Percentiles rank a stretch among this genome's conserved stretches.
phyloP scores from a whole-genome alignment of 2,888 invertebrate species.

The Mythimna impura region DNA sequence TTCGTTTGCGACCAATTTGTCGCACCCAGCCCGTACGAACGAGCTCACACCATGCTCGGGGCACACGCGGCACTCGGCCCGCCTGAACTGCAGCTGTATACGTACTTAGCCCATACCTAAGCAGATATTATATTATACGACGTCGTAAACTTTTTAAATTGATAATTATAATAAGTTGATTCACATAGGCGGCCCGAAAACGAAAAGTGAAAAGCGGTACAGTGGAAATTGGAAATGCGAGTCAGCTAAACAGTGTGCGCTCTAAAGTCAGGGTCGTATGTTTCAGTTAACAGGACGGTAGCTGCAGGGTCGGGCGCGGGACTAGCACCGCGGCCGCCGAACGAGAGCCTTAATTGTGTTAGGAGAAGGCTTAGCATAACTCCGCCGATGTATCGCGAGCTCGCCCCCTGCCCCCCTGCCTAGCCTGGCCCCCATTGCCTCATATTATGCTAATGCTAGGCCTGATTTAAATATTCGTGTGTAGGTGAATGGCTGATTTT shows the following conservation, averaged over 20 bases:
- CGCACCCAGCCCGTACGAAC: neutral
- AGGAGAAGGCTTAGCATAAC: conserved; percentile 33
- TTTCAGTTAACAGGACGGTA: conserved; percentile 49
- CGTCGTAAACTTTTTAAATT: neutral
- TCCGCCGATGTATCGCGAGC: conserved; percentile 24
- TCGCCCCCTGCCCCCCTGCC: neutral
- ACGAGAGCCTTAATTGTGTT: conserved; percentile 58
- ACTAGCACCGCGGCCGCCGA: conserved; percentile 7
- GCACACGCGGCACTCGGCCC: neutral
- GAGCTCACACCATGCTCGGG: neutral
- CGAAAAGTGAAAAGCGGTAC: neutral
- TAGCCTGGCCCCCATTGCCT: neutral
- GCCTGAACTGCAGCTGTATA: neutral
- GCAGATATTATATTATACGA: neutral
- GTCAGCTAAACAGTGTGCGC: conserved; percentile 18
- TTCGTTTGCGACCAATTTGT: conserved; percentile 25
- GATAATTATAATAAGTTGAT: neutral
- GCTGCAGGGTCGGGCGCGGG: conserved; percentile 26
- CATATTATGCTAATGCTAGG: conserved; percentile 55
- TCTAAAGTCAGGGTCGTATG: conserved; percentile 23
- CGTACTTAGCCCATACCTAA: neutral
- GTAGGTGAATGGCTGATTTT: conserved; percentile 46
- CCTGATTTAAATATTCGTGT: conserved; percentile 61
- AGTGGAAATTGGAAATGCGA: conserved; percentile 2
- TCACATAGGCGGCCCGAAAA: neutral